Evolutionary conservation across 1,140 invertebrate species (phyloP), one percentile per base, ranked within the genome.

Genomic region (Aphelinus certus): DNA sequence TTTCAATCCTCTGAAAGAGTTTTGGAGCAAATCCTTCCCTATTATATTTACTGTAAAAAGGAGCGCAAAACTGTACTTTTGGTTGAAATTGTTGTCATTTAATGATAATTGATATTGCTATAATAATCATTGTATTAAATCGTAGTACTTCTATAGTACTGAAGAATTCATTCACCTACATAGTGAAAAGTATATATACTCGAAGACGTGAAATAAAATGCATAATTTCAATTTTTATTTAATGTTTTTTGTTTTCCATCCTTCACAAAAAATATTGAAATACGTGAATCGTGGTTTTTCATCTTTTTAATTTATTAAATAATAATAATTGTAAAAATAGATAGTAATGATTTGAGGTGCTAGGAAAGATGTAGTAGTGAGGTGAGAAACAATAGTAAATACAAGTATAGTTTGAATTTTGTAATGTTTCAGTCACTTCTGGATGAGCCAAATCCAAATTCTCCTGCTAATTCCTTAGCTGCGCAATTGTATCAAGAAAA

Each of bases 381-480:
- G 26, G 26, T 26, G 26, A 26, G 26, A 26, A 26, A 26, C 26
- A 26, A 26, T 26, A 26, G 26, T 46, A 53, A 6, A 57, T 42
- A 65, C 5, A 64, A 57, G 9, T 7, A 5, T 60, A 42, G 55
- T 64, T 77, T 26, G 57, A 71, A 78, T 26, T 26, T 26, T 26
- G 26, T 26, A 26, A 76, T 87, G 80, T 88, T 89, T 66, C 86
- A 91, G 89, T 91, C 90, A 65, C 84, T 91, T 78, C 85, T 92
- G 78, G 90, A 91, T 83, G 92, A 93, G 82, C 92, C 92, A 60
- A 93, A 93, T 86, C 92, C 92, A 57, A 93, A 93, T 81, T 91
- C 91, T 71, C 92, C 92, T 53, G 92, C 92, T 26, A 93, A 93
- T 85, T 92, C 91, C 67, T 81, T 92, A 78, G 92, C 92, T 61